A percentile compares a stretch with the other conserved stretches of the same genome.
Evolutionary conservation across 2,888 invertebrate species (phyloP).

Genomic region (Cyclophora punctaria): DNA sequence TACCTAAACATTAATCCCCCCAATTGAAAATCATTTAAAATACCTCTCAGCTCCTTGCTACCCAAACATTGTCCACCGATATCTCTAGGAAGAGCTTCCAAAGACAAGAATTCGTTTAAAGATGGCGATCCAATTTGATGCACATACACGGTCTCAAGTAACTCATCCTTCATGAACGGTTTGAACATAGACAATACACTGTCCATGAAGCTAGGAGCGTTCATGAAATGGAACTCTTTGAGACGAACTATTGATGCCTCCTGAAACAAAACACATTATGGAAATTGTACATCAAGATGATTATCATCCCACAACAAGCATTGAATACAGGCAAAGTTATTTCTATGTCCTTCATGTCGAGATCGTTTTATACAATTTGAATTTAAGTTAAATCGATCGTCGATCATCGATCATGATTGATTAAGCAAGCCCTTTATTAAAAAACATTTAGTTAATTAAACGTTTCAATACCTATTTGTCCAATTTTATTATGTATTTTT

Average conservation of each 20-base stretch:
- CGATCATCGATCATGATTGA: too few species aligned
- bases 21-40: not conserved
- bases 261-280: slow-evolving; percentile 40
- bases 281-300: too few species aligned
- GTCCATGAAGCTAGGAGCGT: slow-evolving; percentile 80
- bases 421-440: too few species aligned
- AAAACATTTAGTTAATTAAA: too few species aligned
- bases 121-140: slow-evolving; percentile 63
- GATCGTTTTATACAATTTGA: too few species aligned
- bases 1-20: too few species aligned
- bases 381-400: too few species aligned
- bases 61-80: slow-evolving; percentile 68
- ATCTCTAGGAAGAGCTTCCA: slow-evolving; percentile 73
- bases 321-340: too few species aligned
- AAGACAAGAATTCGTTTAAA: slow-evolving; percentile 68
- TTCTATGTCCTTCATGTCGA: too few species aligned
- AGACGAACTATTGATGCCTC: slow-evolving; percentile 77
- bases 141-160: slow-evolving; percentile 65
- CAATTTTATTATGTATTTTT: too few species aligned
- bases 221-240: slow-evolving; percentile 81
- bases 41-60: slow-evolving; percentile 31
- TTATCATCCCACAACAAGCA: too few species aligned
- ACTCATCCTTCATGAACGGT: slow-evolving; percentile 82
- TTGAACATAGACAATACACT: slow-evolving; percentile 78
- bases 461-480: too few species aligned